A percentile compares a stretch with the other conserved stretches of the same genome.
These are phyloP conservation scores for Loriculus beryllinus DNA, from an alignment of 2,797 vertebrate species.

Conservation along the genomic window DNA sequence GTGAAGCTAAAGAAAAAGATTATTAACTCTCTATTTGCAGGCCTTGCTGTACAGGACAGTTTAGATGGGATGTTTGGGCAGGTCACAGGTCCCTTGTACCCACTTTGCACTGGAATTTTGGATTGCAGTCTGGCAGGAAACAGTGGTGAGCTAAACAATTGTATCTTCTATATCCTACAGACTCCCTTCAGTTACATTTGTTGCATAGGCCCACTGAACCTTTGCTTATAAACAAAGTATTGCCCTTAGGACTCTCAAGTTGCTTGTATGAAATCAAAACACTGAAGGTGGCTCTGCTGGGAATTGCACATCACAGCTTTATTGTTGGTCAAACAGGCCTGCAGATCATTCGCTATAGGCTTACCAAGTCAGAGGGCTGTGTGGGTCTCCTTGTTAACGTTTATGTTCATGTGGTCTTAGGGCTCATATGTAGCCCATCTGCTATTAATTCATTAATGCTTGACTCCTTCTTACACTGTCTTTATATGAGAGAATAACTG, in stretches of 20 bases:
- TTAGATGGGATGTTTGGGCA: neutral
- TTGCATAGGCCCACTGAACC: neutral
- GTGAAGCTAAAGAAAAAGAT: neutral
- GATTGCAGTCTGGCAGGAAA: neutral
- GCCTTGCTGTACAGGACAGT: neutral
- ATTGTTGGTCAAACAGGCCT: neutral
- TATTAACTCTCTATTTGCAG: neutral
- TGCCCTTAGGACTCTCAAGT: neutral
- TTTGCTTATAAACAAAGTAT: neutral
- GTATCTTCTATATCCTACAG: neutral
- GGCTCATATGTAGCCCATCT: neutral
- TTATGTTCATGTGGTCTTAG: neutral
- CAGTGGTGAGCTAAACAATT: neutral
- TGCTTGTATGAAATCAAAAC: neutral
- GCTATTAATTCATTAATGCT: neutral
- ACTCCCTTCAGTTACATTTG: neutral
- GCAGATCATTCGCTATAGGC: neutral
- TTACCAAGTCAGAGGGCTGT: neutral
- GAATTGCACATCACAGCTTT: neutral
- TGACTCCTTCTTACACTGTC: neutral
- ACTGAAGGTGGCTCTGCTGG: neutral
- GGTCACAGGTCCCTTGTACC: neutral
- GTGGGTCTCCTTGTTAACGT: neutral
- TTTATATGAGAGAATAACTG: neutral
- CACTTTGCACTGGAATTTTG: neutral